Base-by-base conservation (phyloP, 2,888 invertebrate species). In the Dascillus cervinus region DNA sequence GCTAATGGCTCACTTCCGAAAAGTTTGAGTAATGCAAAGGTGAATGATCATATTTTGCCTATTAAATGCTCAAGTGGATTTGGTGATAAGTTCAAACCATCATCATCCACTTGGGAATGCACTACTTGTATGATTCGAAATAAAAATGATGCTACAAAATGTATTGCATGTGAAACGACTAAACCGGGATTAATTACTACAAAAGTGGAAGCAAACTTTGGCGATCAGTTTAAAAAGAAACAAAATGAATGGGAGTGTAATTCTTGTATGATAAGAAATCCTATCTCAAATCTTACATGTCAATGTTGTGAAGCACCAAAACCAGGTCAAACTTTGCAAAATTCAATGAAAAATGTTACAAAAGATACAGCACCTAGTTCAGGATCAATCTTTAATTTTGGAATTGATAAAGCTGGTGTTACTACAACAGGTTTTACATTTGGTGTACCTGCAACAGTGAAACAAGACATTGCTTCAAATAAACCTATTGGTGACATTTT, bases 201-300 rank as follows among this genome's bases (percentile, higher is more conserved):
- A 5, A 13, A 12, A 14, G 6, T 14, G 13, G 5, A 36, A n/a
- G 12, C 31, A 3, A 41, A 42, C 3, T 66, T 67, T 41, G 65
- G 64, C 1, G 59, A 62, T 28, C 50, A 55, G 33, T 75, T 75
- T 42, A 78, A 76, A 47, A 65, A 46, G 20, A 52, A 55, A 32
- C 39, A 41, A 3, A 41, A 46, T 19, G 53, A 66, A 32, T 80
- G 79, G 79, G 72, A 72, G 37, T 80, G 81, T 53, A 58, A 62
- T 8, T 69, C 68, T 10, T 81, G 80, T 52, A 69, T 76, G 69
- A 66, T 78, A 1, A 64, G 65, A 32, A 81, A 80, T 52, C 62
- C 66, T 25, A 50, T 54, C 3, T 59, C 60, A 10, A 62, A 60
- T 11, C 49, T 41, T 3, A 69, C 66, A 39, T 79, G 79, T 55